Evolutionary conservation across 2,888 invertebrate species (phyloP), one percentile per base, ranked within the genome.

Genomic region (Dolomedes plantarius): DNA sequence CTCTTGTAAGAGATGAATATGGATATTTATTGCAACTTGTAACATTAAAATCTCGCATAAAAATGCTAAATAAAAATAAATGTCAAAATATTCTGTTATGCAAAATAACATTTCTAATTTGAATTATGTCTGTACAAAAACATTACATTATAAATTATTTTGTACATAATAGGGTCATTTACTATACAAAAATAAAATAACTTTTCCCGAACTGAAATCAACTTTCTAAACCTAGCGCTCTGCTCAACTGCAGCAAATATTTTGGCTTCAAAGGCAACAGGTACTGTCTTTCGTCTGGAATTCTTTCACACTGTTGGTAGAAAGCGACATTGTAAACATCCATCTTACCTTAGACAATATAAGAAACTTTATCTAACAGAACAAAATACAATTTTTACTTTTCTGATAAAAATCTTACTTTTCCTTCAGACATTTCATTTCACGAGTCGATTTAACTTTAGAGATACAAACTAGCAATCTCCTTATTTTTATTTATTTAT

Each of bases 191-290:
- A 65, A 65, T 65, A 69, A 50, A 82, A 80, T 67, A 73, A 39
- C n/a, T 32, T 39, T 39, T 28, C 19, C 16, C 39, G 68, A 62
- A 41, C 69, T 69, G 46, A 72, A 86, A 65, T 74, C 79, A 88
- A 69, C 83, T 86, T 31, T 89, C 89, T 28, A 89, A 65, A 69
- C 89, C 90, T 23, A 90, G 77, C 23, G 89, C 89, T 78, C 88
- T 86, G 69, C 87, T 89, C 36, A 90, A 88, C 86, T 90, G 90
- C 50, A 87, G 78, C 80, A 90, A 88, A 73, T 90, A 90, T 62
- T 89, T 76, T 36, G 88, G 88, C 73, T 89, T 88, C 36, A 90
- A 72, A 46, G 90, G 90, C 68, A 90, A 79, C 67, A 89, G 88
- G 76, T 83, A 89, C 62, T 89, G 88, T 72, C 89, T 81, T 78